A percentile compares a stretch with the other conserved stretches of the same genome.
Conservation (phyloP, 2,113 vertebrate genomes). For the Oceanodroma tethys region DNA sequence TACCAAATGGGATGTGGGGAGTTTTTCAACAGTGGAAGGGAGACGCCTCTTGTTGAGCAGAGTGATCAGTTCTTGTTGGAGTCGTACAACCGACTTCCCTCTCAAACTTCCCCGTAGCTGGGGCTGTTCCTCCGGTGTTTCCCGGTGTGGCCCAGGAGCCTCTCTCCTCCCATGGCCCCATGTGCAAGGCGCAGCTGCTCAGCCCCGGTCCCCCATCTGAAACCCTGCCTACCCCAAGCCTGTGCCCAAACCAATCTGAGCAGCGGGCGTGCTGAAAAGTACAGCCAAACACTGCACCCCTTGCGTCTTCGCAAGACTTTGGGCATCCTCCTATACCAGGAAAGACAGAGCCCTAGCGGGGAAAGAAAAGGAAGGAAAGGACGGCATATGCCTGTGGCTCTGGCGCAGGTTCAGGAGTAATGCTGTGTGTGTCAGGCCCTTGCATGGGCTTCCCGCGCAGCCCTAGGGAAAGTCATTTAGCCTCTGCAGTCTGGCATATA, state of each 20-base stretch:
- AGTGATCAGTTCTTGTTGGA: not conserved
- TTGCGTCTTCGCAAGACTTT: not conserved
- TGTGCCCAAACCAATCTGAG: not conserved
- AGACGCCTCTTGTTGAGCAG: not conserved
- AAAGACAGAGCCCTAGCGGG: not conserved
- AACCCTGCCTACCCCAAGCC: not conserved
- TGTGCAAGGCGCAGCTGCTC: not conserved
- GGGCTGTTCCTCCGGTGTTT: not conserved
- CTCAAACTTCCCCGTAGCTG: not conserved
- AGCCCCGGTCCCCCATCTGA: not conserved
- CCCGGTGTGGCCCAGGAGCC: not conserved
- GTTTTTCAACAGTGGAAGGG: not conserved
- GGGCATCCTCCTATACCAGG: not conserved
- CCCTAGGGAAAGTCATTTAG: not conserved
- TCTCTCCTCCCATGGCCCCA: not conserved
- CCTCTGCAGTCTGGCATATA: not conserved
- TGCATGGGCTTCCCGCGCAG: accelerated
- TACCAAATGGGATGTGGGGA: not conserved
- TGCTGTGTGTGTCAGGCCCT: not conserved
- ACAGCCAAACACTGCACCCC: not conserved
- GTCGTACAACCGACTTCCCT: not conserved
- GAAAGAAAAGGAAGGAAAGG: not conserved
- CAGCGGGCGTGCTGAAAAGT: not conserved
- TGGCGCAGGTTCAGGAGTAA: not conserved
- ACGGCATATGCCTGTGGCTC: not conserved